Evolutionary conservation across 2,797 vertebrate genomes (phyloP), one percentile per base, ranked within the genome.

Genomic region (Mastacembelus armatus): DNA sequence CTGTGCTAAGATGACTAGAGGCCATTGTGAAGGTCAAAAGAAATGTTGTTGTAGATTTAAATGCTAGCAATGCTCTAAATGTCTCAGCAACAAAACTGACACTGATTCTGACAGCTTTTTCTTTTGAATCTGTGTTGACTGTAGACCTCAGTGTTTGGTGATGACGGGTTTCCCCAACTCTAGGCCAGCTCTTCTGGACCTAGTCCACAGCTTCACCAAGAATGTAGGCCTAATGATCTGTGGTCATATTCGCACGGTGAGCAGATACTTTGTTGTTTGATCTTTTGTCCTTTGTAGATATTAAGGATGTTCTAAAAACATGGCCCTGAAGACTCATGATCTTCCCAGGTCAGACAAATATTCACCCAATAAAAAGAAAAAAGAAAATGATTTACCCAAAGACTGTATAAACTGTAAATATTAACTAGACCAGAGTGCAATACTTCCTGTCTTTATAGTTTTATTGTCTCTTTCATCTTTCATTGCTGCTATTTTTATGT

Each of bases 201-300:
- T 99, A 78, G 97, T 98, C 51, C 95, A 99, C 65, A 94, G 94
- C 74, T 99, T 99, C 82, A 99, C 97, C 33, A 99, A 99, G 92
- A 99, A 98, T 7, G 96, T 99, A 26, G 98, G 97, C 57, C 92
- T 99, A 81, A 96, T 98, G 96, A 94, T 99, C 84, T 99, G 98
- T 48, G 97, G 97, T 6, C 97, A 99, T 2, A 89, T 99, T 45
- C 96, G 96, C 71, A 95, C 91, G 91, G 98, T 99, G 90, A 94
- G 94, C 89, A 60, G 1, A 50, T 11, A n/a, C 16, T 32, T n/a
- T 24, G 2, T 24, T 47, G 9, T 50, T 51, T 33, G 15, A 52
- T 10, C 27, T 8, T 18, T 4, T 40, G 7, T 16, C 15, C 35
- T 61, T 42, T 54, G 22, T 54, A 40, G 29, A 54, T n/a, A 3